Conservation (phyloP, 2,113 vertebrate genomes). For the Melospiza georgiana region DNA sequence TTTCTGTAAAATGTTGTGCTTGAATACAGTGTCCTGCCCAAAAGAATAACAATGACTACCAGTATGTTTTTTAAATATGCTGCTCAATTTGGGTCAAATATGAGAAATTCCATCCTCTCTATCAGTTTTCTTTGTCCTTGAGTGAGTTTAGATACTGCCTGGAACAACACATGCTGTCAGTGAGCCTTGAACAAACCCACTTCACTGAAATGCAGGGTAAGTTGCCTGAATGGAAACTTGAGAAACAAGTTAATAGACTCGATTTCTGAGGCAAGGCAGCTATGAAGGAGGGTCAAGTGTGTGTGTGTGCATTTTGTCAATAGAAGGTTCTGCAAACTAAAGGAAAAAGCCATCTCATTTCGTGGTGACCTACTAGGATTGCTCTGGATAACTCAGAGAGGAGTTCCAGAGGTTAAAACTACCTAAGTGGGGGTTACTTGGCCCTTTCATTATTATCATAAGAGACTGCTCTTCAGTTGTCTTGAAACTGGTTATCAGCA, state of each 20-base stretch:
- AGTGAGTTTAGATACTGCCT: neutral
- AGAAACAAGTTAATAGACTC: neutral
- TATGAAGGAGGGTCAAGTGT: accelerated
- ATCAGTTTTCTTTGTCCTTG: neutral
- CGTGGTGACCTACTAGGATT: neutral
- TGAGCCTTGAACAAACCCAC: neutral
- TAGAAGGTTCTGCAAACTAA: neutral
- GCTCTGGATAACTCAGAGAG: neutral
- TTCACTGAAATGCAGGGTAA: neutral
- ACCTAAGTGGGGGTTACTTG: neutral
- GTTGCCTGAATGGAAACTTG: neutral
- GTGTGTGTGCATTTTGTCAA: neutral
- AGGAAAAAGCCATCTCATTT: neutral
- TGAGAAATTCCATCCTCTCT: neutral
- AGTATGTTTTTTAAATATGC: neutral
- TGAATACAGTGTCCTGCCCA: neutral
- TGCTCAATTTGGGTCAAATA: neutral
- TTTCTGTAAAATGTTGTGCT: neutral
- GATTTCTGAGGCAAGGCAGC: neutral
- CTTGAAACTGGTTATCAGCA: neutral
- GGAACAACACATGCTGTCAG: neutral
- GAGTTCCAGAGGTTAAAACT: neutral
- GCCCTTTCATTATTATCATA: neutral
- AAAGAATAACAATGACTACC: neutral
- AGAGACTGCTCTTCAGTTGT: neutral